Base-by-base conservation (phyloP, 2,113 vertebrate species). In the Axis porcinus region DNA sequence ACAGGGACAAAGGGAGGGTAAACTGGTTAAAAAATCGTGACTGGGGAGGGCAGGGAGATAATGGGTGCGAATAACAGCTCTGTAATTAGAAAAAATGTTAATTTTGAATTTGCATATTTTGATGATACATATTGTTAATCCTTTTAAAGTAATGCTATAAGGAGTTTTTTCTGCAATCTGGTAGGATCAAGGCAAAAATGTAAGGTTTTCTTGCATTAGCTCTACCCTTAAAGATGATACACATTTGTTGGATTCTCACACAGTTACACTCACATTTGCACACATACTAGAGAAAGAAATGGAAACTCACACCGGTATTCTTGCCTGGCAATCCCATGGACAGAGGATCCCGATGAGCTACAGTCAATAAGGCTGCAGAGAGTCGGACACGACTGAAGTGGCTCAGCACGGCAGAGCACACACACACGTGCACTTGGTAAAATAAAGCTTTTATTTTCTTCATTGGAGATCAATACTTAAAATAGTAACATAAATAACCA, bases 61-160 rank as follows among this genome's bases (percentile, higher is more conserved):
- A 27, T 64, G 50, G 6, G 6, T 58, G 10, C 17, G 21, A 52
- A 43, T 25, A 84, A 40, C 1, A 88, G 13, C 21, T 88, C 62
- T 87, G 19, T 50, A 60, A 74, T 86, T 55, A 76, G 55, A 93
- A 83, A 58, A n/a, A 16, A 7, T 90, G 28, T 30, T 40, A n/a
- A 57, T 50, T 96, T 94, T 83, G 9, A 95, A 91, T 97, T 90
- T 58, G 43, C 33, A 78, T 50, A 86, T 85, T 94, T 85, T 33
- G 70, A 92, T 94, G 45, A 40, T 74, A 30, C 23, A 52, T 50
- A 21, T 55, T 96, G 57, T 85, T 84, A 84, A 81, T 52, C 89
- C 23, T 92, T 82, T 57, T 36, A 97, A 92, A 94, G 40, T 79
- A 50, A 70, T 79, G 23, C 33, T 55, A 0, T 60, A 57, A 86